Percentiles rank a stretch among this genome's conserved stretches.
Evolutionary conservation across 2,113 vertebrate genomes (phyloP).

Genomic region (Dicerorhinus sumatrensis): DNA sequence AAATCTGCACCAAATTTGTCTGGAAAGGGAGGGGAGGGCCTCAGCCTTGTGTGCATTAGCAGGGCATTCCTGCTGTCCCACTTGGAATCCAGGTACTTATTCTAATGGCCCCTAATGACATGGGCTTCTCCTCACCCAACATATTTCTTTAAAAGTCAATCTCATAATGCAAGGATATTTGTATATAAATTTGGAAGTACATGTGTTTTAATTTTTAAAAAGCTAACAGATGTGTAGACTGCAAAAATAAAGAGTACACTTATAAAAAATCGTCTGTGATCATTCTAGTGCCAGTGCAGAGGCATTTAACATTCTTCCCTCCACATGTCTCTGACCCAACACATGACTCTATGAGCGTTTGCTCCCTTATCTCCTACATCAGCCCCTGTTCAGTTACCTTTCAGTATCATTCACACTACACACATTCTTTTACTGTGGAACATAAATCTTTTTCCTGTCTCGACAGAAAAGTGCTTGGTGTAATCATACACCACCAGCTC

Average conservation of each 20-base stretch:
- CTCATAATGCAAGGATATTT: slow-evolving; percentile 8
- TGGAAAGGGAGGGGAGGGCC: not conserved
- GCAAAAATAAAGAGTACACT: not conserved
- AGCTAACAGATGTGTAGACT: not conserved
- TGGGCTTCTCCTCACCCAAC: not conserved
- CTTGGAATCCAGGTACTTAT: not conserved
- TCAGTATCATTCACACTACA: slow-evolving; percentile 77
- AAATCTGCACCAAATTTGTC: not conserved
- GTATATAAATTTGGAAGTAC: not conserved
- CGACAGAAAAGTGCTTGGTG: slow-evolving; percentile 59
- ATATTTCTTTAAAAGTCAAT: slow-evolving; percentile 11
- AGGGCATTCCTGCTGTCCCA: not conserved
- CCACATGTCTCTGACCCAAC: slow-evolving; percentile 64
- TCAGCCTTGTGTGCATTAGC: not conserved
- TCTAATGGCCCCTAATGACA: not conserved
- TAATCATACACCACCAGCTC: slow-evolving; percentile 57
- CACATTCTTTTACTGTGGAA: slow-evolving; percentile 63
- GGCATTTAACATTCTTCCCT: slow-evolving; percentile 65
- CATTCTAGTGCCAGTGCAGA: not conserved
- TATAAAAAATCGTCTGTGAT: slow-evolving; percentile 46
- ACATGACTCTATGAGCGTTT: slow-evolving; percentile 55
- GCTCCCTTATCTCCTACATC: slow-evolving; percentile 76
- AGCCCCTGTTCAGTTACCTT: slow-evolving; percentile 75
- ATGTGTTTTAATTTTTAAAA: slow-evolving; percentile 53
- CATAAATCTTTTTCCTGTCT: slow-evolving; percentile 85